These are phyloP conservation scores for Matsumyia berberina DNA, from an alignment of 2,888 invertebrate genomes.

Conservation along the genomic window DNA sequence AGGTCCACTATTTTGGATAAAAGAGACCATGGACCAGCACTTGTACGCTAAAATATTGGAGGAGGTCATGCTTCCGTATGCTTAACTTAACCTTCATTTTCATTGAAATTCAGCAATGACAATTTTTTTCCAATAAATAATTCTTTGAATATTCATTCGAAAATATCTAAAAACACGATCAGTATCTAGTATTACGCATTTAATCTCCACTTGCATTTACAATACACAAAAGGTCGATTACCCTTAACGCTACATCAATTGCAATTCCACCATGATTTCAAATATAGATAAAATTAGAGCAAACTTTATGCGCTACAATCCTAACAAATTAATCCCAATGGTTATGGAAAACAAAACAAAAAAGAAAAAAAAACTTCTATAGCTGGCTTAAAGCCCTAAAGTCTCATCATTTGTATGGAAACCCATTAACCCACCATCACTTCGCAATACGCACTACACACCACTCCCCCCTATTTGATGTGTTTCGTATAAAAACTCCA, in stretches of 20 bases:
- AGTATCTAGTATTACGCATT: neutral
- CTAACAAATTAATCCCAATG: conserved; percentile 47
- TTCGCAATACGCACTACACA: conserved; percentile 1
- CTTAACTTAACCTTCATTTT: no score
- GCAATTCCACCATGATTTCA: neutral
- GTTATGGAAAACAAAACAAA: conserved; percentile 28
- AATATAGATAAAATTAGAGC: conserved; percentile 7
- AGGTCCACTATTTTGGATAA: no score
- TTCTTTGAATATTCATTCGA: no score
- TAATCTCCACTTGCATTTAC: neutral
- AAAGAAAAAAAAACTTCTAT: conserved; percentile 1
- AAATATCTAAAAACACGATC: no score
- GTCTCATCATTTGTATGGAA: conserved; percentile 54
- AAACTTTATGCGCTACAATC: neutral
- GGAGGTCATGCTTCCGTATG: no score
- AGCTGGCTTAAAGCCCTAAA: conserved; percentile 45
- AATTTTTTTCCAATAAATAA: no score
- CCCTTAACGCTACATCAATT: neutral
- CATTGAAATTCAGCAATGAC: no score
- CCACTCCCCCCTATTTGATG: conserved; percentile 12
- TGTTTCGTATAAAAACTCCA: conserved; percentile 32
- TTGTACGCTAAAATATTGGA: no score
- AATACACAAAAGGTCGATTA: neutral
- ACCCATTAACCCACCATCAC: conserved; percentile 49
- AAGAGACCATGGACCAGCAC: no score